Conservation (phyloP, 1,140 invertebrate genomes). For the Theocolax elegans region DNA sequence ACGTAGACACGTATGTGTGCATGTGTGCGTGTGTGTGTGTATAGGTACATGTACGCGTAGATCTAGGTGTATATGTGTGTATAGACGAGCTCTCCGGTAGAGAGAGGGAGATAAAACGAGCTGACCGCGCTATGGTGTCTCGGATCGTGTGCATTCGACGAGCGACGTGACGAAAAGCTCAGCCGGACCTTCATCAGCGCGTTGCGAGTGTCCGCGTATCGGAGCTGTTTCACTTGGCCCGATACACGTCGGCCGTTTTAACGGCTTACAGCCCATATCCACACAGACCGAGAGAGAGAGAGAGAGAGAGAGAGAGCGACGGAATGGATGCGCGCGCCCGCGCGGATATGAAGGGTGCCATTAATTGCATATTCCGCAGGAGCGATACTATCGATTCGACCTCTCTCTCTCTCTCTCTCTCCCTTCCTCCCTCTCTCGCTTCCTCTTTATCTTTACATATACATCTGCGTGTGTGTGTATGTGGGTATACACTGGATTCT, state of each 20-base stretch:
- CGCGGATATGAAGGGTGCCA: conserved; percentile 28
- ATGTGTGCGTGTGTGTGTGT: no score
- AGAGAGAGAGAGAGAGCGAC: neutral
- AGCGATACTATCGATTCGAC: conserved; percentile 23
- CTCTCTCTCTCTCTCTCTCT: neutral
- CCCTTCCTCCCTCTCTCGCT: neutral
- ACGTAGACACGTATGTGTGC: no score
- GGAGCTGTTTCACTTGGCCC: conserved; percentile 26
- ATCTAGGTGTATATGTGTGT: no score
- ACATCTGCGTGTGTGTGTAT: no score
- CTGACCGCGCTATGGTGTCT: no score
- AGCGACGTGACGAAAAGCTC: conserved; percentile 19
- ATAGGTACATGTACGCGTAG: no score
- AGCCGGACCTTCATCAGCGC: conserved; percentile 15
- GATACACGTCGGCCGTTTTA: conserved; percentile 19
- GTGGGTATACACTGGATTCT: no score
- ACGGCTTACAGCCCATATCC: conserved; percentile 21
- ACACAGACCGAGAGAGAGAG: neutral
- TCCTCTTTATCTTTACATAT: neutral
- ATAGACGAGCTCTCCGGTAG: no score
- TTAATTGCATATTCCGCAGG: conserved; percentile 36
- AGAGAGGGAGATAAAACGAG: no score
- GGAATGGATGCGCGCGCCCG: conserved; percentile 21
- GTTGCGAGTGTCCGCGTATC: conserved; percentile 1
- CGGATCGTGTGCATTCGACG: conserved; percentile 16